phyloP scores from a whole-genome alignment of 2,888 invertebrate genomes.

The Andrena praecox region DNA sequence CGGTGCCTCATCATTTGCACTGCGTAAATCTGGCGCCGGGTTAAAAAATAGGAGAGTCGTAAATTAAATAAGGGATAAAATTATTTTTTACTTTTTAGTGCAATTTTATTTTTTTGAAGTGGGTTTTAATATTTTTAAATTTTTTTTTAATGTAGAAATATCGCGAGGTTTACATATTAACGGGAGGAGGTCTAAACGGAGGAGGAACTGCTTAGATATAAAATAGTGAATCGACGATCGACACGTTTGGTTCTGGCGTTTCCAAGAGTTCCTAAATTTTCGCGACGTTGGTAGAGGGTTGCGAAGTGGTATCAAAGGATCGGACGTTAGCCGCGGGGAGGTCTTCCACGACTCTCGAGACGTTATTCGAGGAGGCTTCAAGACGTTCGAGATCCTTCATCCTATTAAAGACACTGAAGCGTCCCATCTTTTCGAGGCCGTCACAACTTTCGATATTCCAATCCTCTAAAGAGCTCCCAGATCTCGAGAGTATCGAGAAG shows the following conservation, averaged over 20 bases:
- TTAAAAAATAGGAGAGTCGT: too few relatives aligned
- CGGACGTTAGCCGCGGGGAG: neutral
- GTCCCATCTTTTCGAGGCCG: conserved; percentile 25
- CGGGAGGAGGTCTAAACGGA: too few relatives aligned
- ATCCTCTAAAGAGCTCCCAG: conserved; percentile 34
- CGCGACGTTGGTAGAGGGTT: neutral
- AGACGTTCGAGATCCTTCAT: conserved; percentile 29
- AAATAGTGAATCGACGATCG: too few relatives aligned
- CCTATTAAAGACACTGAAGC: conserved; percentile 37
- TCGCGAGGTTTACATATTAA: too few relatives aligned
- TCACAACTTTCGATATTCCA: conserved; percentile 45
- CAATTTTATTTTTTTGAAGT: too few relatives aligned
- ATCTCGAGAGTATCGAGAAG: conserved; percentile 20
- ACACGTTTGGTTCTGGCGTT: neutral
- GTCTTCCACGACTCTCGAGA: conserved; percentile 7
- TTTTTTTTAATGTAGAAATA: too few relatives aligned
- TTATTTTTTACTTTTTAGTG: too few relatives aligned
- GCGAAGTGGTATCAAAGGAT: neutral
- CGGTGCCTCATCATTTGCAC: too few relatives aligned
- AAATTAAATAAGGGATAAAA: too few relatives aligned
- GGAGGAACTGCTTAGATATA: too few relatives aligned
- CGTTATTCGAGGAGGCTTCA: conserved; percentile 15
- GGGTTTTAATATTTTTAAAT: too few relatives aligned
- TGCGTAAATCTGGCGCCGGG: too few relatives aligned
- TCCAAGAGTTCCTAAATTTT: conserved; percentile 1